Conservation (phyloP, 2,888 invertebrate genomes). For the Eupithecia exiguata region DNA sequence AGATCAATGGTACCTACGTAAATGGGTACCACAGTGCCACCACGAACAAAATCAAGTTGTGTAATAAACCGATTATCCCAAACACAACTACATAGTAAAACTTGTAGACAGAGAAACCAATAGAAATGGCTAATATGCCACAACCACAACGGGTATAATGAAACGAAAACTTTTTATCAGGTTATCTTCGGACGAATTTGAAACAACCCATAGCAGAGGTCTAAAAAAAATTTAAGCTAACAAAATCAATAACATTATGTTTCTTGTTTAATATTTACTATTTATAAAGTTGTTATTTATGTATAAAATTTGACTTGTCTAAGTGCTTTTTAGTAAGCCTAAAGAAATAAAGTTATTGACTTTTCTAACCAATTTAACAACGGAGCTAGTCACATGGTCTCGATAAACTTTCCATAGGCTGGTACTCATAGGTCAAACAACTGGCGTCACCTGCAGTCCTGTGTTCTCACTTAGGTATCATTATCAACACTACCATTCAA, state of each 20-base stretch:
- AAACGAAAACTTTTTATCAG: neutral
- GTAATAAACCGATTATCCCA: neutral
- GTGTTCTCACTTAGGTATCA: neutral
- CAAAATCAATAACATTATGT: too few relatives aligned
- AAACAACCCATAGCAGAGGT: neutral
- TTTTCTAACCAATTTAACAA: too few relatives aligned
- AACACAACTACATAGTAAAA: neutral
- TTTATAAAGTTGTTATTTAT: too few relatives aligned
- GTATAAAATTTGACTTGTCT: too few relatives aligned
- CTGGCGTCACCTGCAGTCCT: neutral
- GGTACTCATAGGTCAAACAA: neutral
- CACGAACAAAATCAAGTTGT: neutral
- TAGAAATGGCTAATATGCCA: neutral
- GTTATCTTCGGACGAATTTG: neutral
- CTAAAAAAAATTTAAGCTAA: neutral
- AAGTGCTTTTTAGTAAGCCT: too few relatives aligned
- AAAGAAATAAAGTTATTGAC: too few relatives aligned
- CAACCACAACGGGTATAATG: too few relatives aligned
- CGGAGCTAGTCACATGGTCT: neutral
- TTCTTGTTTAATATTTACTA: too few relatives aligned
- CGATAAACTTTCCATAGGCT: neutral
- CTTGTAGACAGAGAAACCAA: neutral
- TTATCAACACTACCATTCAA: neutral
- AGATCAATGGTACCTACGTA: constrained; percentile 63
- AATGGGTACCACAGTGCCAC: constrained; percentile 39